Base-by-base conservation (phyloP, 1,140 invertebrate genomes). In the Aradophagus sp. region DNA sequence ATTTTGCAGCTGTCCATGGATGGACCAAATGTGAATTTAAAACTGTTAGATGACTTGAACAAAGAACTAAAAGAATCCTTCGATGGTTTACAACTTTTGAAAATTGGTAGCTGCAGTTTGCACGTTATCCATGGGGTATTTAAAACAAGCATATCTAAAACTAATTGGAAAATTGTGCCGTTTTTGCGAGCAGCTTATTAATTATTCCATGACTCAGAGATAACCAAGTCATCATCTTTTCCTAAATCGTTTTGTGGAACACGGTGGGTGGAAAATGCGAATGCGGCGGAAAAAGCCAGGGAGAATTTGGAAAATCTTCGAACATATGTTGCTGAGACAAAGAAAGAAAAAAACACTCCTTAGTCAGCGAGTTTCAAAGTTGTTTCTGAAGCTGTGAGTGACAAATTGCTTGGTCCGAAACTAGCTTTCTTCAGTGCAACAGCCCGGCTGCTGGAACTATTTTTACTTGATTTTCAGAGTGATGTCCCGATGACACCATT, bases 181-280 rank as follows among this genome's bases (percentile, higher is more conserved):
- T 77, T 74, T 74, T 42, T 56, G 48, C 52, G 23, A 66, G 0
- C 31, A 58, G 16, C 53, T 44, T 66, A 58, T 44, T 59, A 41
- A 16, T 48, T 65, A 31, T 65, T 65, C 12, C 42, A 66, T 19
- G 27, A 55, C 12, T 55, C 45, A 7, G 36, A 67, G 13, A 27
- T 20, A 1, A 52, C 53, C 2, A 6, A n/a, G 3, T 67, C 44
- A 6, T 20, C 44, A 0, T 3, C 26, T 42, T 74, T 76, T 56
- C 76, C 73, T 1, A 26, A 29, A 29, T 44, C 39, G 16, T 76
- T 76, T 48, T 78, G 76, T 50, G 47, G 73, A 16, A 59, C 55
- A 10, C 45, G 74, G 13, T 78, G 75, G 76, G 6, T 75, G 1
- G 70, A 76, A 32, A 77, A 78, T 63, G 53, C 11, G 11, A 16